Conservation (phyloP, 2,888 invertebrate species). For the Amphipoea oculea region DNA sequence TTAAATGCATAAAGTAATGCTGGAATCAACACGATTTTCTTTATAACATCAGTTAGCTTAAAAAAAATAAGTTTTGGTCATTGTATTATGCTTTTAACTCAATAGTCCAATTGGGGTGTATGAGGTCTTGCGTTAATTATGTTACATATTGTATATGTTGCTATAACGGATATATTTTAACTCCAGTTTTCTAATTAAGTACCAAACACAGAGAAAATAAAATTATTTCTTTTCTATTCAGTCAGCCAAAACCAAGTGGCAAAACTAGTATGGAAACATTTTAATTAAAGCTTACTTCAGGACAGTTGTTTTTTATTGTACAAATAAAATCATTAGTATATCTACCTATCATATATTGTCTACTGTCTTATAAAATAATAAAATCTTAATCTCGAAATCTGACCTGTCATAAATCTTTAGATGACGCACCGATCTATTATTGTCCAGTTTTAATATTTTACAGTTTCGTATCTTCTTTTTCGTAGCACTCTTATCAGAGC, state of each 20-base stretch:
- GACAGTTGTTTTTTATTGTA: constrained; percentile 48
- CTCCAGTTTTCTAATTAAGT: too few species aligned
- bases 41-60: too few species aligned
- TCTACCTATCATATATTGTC: not conserved
- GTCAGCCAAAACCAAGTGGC: not conserved
- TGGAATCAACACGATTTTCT: too few species aligned
- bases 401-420: constrained; percentile 44
- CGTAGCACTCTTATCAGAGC: too few species aligned
- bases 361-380: constrained; percentile 21
- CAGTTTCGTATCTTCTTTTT: not conserved
- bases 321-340: constrained; percentile 50
- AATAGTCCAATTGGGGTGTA: too few species aligned
- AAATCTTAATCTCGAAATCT: constrained; percentile 41
- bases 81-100: too few species aligned
- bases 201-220: not conserved
- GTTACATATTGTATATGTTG: too few species aligned
- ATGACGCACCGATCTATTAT: constrained; percentile 27
- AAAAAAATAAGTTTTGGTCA: too few species aligned
- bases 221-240: too few species aligned
- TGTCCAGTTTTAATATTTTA: not conserved
- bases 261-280: not conserved
- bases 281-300: constrained; percentile 39
- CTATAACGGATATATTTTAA: too few species aligned
- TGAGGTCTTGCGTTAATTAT: too few species aligned
- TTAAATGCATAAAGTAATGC: too few species aligned